phyloP scores from a whole-genome alignment of 1,140 invertebrate genomes.

The Zaprionus lachaisei region DNA sequence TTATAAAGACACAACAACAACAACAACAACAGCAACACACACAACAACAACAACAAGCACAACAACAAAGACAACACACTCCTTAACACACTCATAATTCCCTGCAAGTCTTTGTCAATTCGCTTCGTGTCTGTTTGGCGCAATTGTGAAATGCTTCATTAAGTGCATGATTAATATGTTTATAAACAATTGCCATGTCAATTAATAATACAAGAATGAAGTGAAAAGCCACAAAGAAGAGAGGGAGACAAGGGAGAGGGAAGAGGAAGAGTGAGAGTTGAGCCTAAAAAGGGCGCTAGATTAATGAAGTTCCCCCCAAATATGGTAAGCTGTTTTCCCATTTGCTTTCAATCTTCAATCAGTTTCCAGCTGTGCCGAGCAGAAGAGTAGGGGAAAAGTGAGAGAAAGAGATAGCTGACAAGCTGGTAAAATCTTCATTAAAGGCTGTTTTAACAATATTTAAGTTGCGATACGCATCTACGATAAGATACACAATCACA shows the following conservation, averaged over 20 bases:
- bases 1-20: constrained; percentile 37
- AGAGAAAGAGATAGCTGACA: constrained; percentile 9
- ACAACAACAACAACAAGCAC: too few species aligned
- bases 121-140: constrained; percentile 41
- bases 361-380: constrained; percentile 55
- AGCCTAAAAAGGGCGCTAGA: constrained; percentile 66
- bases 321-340: constrained; percentile 43
- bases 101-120: neutral
- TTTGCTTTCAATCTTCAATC: constrained; percentile 24
- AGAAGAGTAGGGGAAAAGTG: neutral
- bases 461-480: constrained; percentile 76
- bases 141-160: constrained; percentile 79
- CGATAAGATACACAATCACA: constrained; percentile 68
- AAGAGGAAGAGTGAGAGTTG: neutral
- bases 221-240: constrained; percentile 16
- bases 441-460: constrained; percentile 79
- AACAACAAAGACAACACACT: constrained; percentile 19
- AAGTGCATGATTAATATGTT: constrained; percentile 79
- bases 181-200: constrained; percentile 80
- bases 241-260: constrained; percentile 1
- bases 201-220: constrained; percentile 65
- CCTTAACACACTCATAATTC: constrained; percentile 15
- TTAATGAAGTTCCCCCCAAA: constrained; percentile 48
- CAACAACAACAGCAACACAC: neutral
- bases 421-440: constrained; percentile 76